phyloP scores from a whole-genome alignment of 2,888 invertebrate species.

The Bombylius discolor region DNA sequence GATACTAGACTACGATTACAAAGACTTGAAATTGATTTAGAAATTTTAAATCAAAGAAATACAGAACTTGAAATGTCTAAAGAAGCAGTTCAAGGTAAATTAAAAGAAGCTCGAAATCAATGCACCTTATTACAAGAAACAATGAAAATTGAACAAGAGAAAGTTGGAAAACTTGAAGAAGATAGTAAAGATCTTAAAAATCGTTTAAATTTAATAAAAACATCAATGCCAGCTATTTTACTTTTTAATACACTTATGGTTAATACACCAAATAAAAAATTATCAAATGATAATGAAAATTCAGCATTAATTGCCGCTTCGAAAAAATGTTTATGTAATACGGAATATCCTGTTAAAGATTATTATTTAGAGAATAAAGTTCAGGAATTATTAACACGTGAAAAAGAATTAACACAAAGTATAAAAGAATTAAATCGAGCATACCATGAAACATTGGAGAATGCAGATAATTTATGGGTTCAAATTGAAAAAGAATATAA shows the following conservation, averaged over 20 bases:
- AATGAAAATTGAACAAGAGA: constrained; percentile 43
- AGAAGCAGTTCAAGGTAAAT: constrained; percentile 45
- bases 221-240: constrained; percentile 48
- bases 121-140: constrained; percentile 40
- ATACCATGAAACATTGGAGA: constrained; percentile 56
- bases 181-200: constrained; percentile 40
- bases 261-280: constrained; percentile 17
- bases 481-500: constrained; percentile 51
- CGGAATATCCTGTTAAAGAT: background rate
- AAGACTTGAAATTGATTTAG: constrained; percentile 49
- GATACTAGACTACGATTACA: constrained; percentile 43
- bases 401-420: constrained; percentile 25
- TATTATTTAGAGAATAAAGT: constrained; percentile 7
- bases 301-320: background rate
- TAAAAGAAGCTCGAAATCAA: constrained; percentile 39
- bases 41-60: constrained; percentile 39
- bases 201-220: constrained; percentile 45
- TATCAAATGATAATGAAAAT: background rate
- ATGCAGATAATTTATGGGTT: constrained; percentile 59
- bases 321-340: background rate
- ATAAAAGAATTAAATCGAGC: constrained; percentile 48
- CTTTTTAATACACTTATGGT: constrained; percentile 42
- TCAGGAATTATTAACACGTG: constrained; percentile 13
- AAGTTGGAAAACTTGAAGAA: constrained; percentile 40
- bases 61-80: constrained; percentile 44